Conservation (phyloP, 2,113 vertebrate species). For the Hippocampus abdominalis region DNA sequence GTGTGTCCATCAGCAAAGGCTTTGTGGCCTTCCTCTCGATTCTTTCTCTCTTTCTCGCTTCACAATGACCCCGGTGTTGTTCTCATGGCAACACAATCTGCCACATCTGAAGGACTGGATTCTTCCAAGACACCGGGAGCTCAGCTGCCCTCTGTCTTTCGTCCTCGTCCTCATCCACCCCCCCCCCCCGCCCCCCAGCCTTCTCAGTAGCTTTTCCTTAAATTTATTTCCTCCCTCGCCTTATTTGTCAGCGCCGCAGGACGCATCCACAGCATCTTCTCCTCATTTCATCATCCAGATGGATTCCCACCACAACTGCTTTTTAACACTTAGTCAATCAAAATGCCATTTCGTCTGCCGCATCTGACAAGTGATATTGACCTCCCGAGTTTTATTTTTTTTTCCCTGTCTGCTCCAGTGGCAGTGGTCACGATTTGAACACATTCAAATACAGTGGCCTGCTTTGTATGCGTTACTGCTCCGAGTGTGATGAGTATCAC, state of each 20-base stretch:
- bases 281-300: conserved; percentile 49
- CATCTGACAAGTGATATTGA: neutral
- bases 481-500: too few relatives aligned
- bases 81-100: conserved; percentile 73
- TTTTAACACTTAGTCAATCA: neutral
- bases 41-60: conserved; percentile 43
- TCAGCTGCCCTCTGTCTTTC: conserved; percentile 52
- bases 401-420: neutral
- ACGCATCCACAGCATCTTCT: conserved; percentile 45
- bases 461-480: too few relatives aligned
- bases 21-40: conserved; percentile 67
- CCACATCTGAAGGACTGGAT: conserved; percentile 66
- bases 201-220: conserved; percentile 37
- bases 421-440: neutral
- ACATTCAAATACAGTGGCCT: neutral
- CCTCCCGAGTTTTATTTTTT: neutral
- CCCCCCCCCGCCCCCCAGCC: conserved; percentile 13
- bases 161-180: conserved; percentile 31
- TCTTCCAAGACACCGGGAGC: conserved; percentile 64
- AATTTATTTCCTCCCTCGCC: conserved; percentile 47
- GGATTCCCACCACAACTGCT: neutral
- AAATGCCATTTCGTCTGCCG: neutral
- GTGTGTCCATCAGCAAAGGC: conserved; percentile 90
- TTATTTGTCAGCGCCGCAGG: conserved; percentile 44
- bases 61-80: conserved; percentile 66